Conservation (phyloP, 53 echinoderm and acorn worm genomes). For the Astropecten irregularis region DNA sequence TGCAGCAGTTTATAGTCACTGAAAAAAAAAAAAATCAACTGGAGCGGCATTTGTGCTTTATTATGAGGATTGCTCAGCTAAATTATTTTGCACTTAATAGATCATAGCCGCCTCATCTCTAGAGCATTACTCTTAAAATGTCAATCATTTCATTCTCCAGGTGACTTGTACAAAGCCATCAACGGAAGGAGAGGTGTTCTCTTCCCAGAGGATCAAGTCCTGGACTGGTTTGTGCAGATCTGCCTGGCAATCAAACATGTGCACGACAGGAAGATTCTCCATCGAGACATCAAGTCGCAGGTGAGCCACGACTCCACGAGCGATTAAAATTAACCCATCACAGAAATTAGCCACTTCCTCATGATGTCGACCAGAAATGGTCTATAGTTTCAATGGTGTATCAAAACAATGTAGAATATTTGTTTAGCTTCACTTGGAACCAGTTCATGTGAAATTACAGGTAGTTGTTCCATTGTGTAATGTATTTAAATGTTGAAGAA, state of each 20-base stretch:
- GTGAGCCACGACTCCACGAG: constrained; percentile 28
- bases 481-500: too few species aligned
- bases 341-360: too few species aligned
- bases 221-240: constrained; percentile 99
- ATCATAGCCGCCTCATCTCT: too few species aligned
- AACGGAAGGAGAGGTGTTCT: constrained; percentile 78
- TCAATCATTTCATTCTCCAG: too few species aligned
- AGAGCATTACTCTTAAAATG: too few species aligned
- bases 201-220: constrained; percentile 85
- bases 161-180: constrained; percentile 88
- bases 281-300: constrained; percentile 98
- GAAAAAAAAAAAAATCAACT: too few species aligned
- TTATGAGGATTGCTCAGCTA: not conserved
- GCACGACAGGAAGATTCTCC: constrained; percentile 95
- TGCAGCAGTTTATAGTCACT: too few species aligned
- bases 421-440: too few species aligned
- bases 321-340: not conserved
- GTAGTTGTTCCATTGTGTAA: too few species aligned
- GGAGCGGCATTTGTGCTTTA: not conserved
- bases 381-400: not conserved
- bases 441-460: too few species aligned
- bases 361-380: not conserved
- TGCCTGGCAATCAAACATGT: constrained; percentile 95
- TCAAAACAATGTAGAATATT: too few species aligned
- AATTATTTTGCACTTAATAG: too few species aligned